Conservation (phyloP, 2,888 invertebrate genomes). For the Ecdyonurus torrentis region DNA sequence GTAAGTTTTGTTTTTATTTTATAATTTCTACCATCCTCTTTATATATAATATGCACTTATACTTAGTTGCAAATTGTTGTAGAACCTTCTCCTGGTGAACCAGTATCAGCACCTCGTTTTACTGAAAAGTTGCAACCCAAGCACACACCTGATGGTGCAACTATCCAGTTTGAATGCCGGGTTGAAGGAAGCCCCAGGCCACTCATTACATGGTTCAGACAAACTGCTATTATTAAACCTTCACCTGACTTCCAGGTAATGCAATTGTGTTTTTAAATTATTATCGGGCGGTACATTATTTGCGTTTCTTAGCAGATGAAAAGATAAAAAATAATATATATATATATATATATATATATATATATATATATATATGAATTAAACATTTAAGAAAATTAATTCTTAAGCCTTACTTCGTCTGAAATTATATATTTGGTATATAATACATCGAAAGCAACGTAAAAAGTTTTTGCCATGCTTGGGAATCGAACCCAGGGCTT, state of each 20-base stretch:
- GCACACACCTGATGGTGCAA: constrained; percentile 78
- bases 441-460: too few relatives aligned
- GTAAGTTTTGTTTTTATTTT: constrained; percentile 36
- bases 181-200: constrained; percentile 90
- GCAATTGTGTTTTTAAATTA: too few relatives aligned
- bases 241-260: constrained; percentile 67
- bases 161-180: constrained; percentile 92
- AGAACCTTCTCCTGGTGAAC: constrained; percentile 66
- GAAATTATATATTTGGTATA: too few relatives aligned
- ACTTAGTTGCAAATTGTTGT: constrained; percentile 18
- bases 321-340: not conserved
- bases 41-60: not conserved
- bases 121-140: constrained; percentile 70
- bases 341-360: not conserved
- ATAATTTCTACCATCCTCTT: not conserved
- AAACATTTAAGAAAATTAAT: too few relatives aligned
- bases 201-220: constrained; percentile 92
- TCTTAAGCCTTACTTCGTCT: too few relatives aligned
- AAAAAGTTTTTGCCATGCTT: too few relatives aligned
- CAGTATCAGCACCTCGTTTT: constrained; percentile 67
- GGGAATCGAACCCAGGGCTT: too few relatives aligned
- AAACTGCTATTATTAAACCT: constrained; percentile 81
- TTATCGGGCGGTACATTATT: too few relatives aligned
- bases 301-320: too few relatives aligned
- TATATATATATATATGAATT: not conserved